Base-by-base conservation (phyloP, 2,888 invertebrate genomes). In the Hypsopygia costalis region DNA sequence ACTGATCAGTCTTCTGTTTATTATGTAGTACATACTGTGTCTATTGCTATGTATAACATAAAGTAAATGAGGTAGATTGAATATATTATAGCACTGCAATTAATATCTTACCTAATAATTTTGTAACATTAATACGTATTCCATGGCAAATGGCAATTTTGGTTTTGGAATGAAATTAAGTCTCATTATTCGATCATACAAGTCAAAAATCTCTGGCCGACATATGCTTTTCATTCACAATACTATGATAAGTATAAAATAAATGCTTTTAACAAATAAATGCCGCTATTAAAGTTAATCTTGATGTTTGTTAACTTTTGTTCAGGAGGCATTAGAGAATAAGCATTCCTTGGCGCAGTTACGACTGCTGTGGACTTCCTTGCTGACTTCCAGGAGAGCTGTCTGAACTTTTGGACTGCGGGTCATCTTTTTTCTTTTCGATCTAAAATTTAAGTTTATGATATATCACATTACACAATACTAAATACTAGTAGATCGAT, bases 1-100 rank as follows among this genome's bases (percentile, higher is more conserved):
- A 83, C 78, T 70, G 69, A 73, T 87, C 87, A 87, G 86, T 87
- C 87, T 87, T 86, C 67, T 70, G 58, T 64, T 74, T 68, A 62
- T 69, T 66, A 52, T 62, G 62, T 55, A 62, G 62, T 62, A 55
- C 52, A 35, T 62, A 56, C 59, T 69, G 68, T 57, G 56, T 58
- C 52, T 58, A 54, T 40, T 43, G 2, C 7, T 7, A 7, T 25
- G 39, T 46, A 38, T 41, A 34, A 27, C 46, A 42, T 27, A 27
- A 40, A 34, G 35, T 41, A 57, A 62, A 62, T 75, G 81, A 83
- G 82, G 82, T 85, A 82, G 69, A 51, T 58, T 46, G 61, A 57
- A 16, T 16, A 16, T n/a, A 30, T 27, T 34, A 36, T 28, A 34
- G 38, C 35, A 38, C 29, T 33, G 27, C 6, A 9, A 32, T 34